phyloP scores from a whole-genome alignment of 2,113 vertebrate species.

The Seriola rivoliana region DNA sequence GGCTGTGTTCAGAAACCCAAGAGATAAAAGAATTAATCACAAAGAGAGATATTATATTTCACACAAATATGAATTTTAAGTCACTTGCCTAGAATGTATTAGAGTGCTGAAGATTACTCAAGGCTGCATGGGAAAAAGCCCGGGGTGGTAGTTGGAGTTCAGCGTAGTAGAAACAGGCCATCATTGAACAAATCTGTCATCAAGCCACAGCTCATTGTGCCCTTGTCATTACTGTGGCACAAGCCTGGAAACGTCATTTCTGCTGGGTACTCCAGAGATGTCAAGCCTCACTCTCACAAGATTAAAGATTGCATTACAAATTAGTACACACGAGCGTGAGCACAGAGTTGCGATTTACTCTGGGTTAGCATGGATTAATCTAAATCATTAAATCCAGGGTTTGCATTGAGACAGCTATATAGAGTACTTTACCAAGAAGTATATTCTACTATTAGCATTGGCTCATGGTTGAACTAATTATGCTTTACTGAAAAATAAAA shows the following conservation, averaged over 20 bases:
- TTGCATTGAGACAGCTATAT: constrained; percentile 52
- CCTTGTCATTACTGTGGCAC: constrained; percentile 55
- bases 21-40: constrained; percentile 49
- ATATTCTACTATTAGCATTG: constrained; percentile 51
- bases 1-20: background rate
- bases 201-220: constrained; percentile 58
- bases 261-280: constrained; percentile 61
- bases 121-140: constrained; percentile 39
- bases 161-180: constrained; percentile 52
- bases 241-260: constrained; percentile 61
- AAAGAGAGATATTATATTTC: constrained; percentile 34
- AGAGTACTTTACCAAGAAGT: constrained; percentile 41
- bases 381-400: constrained; percentile 48
- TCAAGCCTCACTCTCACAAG: constrained; percentile 68
- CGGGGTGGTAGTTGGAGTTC: constrained; percentile 53
- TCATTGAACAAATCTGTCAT: constrained; percentile 65
- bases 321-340: constrained; percentile 47
- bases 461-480: constrained; percentile 64
- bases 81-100: constrained; percentile 22
- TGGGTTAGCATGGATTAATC: constrained; percentile 64
- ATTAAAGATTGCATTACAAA: constrained; percentile 75
- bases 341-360: constrained; percentile 56
- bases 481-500: constrained; percentile 45
- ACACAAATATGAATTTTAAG: constrained; percentile 44
- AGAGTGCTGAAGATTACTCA: constrained; percentile 47